phyloP scores from a whole-genome alignment of 2,888 invertebrate species.

The Dilophus febrilis region DNA sequence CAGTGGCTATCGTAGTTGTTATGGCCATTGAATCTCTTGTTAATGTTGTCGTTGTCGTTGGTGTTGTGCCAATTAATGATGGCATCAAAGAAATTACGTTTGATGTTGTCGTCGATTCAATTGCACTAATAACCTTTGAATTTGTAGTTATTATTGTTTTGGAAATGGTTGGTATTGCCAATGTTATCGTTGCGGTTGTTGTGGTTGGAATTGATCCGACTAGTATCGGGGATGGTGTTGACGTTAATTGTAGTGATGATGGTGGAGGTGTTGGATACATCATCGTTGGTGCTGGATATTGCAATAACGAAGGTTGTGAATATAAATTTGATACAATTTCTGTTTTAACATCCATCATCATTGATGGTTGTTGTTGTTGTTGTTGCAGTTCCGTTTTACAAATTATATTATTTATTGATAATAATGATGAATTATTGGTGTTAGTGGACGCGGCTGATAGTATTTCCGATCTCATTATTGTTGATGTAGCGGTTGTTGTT shows the following conservation, averaged over 20 bases:
- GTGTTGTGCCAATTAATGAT: conserved; percentile 10
- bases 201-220: neutral
- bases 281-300: too few species aligned
- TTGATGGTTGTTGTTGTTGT: neutral
- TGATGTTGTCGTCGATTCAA: neutral
- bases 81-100: neutral
- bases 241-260: neutral
- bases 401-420: too few species aligned
- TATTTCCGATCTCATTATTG: conserved; percentile 9
- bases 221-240: neutral
- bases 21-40: conserved; percentile 11
- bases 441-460: neutral
- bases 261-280: too few species aligned
- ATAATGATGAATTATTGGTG: neutral
- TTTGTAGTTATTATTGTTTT: conserved; percentile 10
- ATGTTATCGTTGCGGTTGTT: conserved; percentile 8
- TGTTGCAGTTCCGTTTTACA: conserved; percentile 3
- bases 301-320: too few species aligned
- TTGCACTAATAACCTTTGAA: conserved; percentile 9
- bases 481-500: conserved; percentile 14
- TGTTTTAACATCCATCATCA: neutral
- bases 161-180: conserved; percentile 10
- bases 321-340: neutral
- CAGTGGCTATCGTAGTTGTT: too few species aligned
- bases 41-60: conserved; percentile 11